Conservation (phyloP, 2,888 invertebrate species). For the Steinernema carpocapsae region DNA sequence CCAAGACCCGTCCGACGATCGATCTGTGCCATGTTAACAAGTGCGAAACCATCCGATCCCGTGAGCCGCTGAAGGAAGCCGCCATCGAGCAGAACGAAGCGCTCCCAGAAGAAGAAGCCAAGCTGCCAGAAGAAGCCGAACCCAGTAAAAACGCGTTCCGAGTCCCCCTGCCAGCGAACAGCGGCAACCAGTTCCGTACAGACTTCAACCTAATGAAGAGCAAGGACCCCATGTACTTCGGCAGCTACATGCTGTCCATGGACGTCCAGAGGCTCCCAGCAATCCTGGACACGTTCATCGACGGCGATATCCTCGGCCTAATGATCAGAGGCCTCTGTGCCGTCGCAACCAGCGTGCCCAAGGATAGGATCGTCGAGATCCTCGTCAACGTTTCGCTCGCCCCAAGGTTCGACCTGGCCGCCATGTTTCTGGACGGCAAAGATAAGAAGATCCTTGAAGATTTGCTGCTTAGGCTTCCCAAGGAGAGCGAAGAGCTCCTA, state of each 20-base stretch:
- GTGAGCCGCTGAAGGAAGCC: not conserved
- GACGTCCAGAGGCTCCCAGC: not conserved
- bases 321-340: not conserved
- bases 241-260: not conserved
- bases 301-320: not conserved
- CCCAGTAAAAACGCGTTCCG: not conserved
- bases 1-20: not conserved
- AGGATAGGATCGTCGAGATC: not conserved
- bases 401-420: slow-evolving; percentile 2
- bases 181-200: not conserved
- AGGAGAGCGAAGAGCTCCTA: slow-evolving; percentile 4
- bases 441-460: slow-evolving; percentile 1
- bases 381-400: not conserved
- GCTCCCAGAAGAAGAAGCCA: not conserved
- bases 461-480: not conserved
- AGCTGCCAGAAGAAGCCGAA: not conserved
- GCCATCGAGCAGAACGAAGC: slow-evolving; percentile 9
- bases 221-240: slow-evolving; percentile 10
- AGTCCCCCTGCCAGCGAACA: not conserved
- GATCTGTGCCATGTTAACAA: not conserved
- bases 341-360: not conserved
- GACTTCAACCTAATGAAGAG: slow-evolving; percentile 1
- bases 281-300: slow-evolving; percentile 1
- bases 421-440: not conserved
- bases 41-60: slow-evolving; percentile 4